These are phyloP conservation scores for Lithobates sylvaticus DNA, from an alignment of 2,797 vertebrate species.

Conservation along the genomic window DNA sequence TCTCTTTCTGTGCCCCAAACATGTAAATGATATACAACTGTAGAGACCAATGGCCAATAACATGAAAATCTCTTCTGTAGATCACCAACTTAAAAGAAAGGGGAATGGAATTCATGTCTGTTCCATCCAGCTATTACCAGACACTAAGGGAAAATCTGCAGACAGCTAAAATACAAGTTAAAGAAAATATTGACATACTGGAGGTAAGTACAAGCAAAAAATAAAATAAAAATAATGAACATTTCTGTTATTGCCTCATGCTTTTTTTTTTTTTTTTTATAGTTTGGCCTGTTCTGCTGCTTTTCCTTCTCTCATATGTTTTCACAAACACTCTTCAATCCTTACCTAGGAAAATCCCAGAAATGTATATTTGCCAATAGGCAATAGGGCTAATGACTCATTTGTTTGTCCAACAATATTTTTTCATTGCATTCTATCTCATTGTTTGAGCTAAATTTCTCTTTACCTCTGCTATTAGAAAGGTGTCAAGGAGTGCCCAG, in stretches of 20 bases:
- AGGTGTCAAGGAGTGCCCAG: too few relatives aligned
- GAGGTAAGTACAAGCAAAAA: conserved; percentile 76
- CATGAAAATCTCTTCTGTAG: conserved; percentile 70
- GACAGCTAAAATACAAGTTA: conserved; percentile 86
- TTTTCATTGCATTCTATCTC: too few relatives aligned
- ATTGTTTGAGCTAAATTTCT: too few relatives aligned
- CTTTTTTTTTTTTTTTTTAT: background rate
- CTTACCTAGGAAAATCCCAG: too few relatives aligned
- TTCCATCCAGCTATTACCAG: conserved; percentile 88
- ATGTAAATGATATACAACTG: background rate
- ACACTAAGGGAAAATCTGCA: conserved; percentile 86
- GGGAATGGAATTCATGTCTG: conserved; percentile 90
- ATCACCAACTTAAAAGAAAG: conserved; percentile 89
- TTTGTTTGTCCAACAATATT: too few relatives aligned
- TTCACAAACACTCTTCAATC: background rate
- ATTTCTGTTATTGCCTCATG: background rate
- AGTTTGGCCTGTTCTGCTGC: too few relatives aligned
- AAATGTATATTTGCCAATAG: too few relatives aligned
- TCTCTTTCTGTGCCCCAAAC: background rate
- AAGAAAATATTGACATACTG: conserved; percentile 85
- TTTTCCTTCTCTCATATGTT: background rate
- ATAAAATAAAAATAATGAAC: background rate
- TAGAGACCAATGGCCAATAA: background rate
- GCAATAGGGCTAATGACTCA: too few relatives aligned
- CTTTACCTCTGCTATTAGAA: too few relatives aligned